Conservation (phyloP, 2,797 vertebrate species). For the Sparus aurata region DNA sequence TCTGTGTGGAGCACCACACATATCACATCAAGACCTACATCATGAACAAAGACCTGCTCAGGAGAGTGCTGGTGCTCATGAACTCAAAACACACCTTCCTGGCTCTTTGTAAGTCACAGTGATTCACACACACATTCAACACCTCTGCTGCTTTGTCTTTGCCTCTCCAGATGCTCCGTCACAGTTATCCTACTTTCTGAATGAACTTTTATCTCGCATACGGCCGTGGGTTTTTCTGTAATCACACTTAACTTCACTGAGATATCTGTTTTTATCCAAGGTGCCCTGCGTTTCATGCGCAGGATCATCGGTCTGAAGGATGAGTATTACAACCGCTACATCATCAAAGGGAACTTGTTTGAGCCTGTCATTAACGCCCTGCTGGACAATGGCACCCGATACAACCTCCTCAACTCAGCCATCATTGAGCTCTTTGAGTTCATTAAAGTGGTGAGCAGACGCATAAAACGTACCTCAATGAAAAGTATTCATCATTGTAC, state of each 20-base stretch:
- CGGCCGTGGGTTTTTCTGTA: background rate
- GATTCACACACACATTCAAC: background rate
- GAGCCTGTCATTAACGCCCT: conserved; percentile 98
- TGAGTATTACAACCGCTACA: conserved; percentile 99
- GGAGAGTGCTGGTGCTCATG: conserved; percentile 98
- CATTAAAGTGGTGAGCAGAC: conserved; percentile 94
- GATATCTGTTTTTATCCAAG: conserved; percentile 72
- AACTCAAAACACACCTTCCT: conserved; percentile 99
- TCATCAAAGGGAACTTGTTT: conserved; percentile 98
- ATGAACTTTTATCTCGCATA: background rate
- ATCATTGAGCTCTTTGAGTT: conserved; percentile 99
- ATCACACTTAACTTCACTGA: too few relatives aligned
- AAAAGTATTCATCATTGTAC: background rate
- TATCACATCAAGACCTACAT: conserved; percentile 99
- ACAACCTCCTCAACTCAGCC: conserved; percentile 98
- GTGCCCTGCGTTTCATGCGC: conserved; percentile 98
- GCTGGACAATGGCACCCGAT: conserved; percentile 97
- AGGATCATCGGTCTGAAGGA: conserved; percentile 98
- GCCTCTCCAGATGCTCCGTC: background rate
- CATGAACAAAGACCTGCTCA: conserved; percentile 98
- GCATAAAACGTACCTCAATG: background rate
- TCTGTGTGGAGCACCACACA: conserved; percentile 99
- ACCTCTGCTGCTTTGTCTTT: background rate
- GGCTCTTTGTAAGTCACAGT: conserved; percentile 93
- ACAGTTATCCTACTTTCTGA: background rate